Conservation (phyloP, 2,888 invertebrate species). For the Drosophila bunnanda region DNA sequence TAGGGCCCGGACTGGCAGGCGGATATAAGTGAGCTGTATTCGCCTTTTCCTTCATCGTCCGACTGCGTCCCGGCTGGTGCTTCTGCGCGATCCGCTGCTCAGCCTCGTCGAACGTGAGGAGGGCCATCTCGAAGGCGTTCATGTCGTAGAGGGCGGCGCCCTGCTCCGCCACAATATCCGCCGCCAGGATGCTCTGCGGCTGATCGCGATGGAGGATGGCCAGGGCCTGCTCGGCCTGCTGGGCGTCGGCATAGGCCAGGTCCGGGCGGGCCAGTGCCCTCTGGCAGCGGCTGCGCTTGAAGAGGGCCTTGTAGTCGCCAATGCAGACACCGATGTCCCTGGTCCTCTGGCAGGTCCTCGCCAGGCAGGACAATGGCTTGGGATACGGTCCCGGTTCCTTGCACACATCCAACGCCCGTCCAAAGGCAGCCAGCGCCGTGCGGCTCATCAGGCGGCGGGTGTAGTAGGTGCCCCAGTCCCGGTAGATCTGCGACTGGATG, state of each 20-base stretch:
- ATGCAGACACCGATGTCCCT: not conserved
- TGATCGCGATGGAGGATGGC: not conserved
- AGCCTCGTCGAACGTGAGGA: constrained; percentile 62
- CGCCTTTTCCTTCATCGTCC: constrained; percentile 21
- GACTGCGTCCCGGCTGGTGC: constrained; percentile 13
- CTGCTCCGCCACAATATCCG: constrained; percentile 59
- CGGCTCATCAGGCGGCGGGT: constrained; percentile 5
- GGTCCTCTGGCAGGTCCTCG: not conserved
- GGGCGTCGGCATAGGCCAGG: constrained; percentile 65
- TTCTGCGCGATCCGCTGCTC: constrained; percentile 36
- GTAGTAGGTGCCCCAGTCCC: constrained; percentile 55
- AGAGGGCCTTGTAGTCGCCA: constrained; percentile 62
- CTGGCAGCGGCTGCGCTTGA: constrained; percentile 69
- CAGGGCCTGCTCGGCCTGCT: constrained; percentile 53
- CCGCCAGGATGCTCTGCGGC: not conserved
- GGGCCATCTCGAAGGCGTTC: constrained; percentile 76
- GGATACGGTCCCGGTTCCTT: not conserved
- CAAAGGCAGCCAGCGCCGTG: constrained; percentile 35
- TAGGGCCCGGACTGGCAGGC: not conserved
- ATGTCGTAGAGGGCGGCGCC: constrained; percentile 76
- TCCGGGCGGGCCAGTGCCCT: constrained; percentile 66
- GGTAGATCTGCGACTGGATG: constrained; percentile 42
- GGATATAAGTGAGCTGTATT: no score
- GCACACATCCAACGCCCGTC: constrained; percentile 27
- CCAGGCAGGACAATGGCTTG: not conserved